These are phyloP conservation scores for Papilio xuthus DNA, from an alignment of 1,140 invertebrate species.

Conservation along the genomic window DNA sequence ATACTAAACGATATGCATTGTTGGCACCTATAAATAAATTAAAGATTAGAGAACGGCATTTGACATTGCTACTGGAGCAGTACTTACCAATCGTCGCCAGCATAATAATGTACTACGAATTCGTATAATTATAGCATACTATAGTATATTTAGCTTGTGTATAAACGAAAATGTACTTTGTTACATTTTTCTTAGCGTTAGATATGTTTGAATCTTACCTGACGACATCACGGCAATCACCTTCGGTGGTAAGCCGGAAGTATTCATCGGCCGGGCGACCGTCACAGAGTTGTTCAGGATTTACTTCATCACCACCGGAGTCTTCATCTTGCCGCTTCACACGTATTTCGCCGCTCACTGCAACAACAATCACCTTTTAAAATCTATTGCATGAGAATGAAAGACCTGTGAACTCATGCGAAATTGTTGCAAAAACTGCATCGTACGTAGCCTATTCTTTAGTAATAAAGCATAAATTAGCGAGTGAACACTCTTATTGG, in stretches of 20 bases:
- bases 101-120: conserved; percentile 13
- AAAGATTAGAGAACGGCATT: conserved; percentile 45
- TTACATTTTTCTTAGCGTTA: not conserved
- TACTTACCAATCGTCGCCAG: conserved; percentile 7
- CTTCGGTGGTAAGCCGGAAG: conserved; percentile 91
- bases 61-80: conserved; percentile 26
- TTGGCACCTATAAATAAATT: conserved; percentile 52
- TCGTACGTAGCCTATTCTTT: conserved; percentile 18
- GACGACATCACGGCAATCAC: conserved; percentile 95
- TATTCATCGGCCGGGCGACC: conserved; percentile 94
- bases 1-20: conserved; percentile 53
- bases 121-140: not conserved
- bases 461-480: conserved; percentile 42
- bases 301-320: conserved; percentile 84
- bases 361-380: conserved; percentile 31
- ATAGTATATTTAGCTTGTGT: not conserved
- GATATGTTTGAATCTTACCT: conserved; percentile 83
- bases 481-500: conserved; percentile 65
- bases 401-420: conserved; percentile 28
- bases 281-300: conserved; percentile 92
- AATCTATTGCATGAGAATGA: conserved; percentile 29
- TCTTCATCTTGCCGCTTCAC: conserved; percentile 86
- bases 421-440: conserved; percentile 32
- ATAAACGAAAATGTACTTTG: conserved; percentile 21
- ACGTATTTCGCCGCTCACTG: conserved; percentile 74